Conservation (phyloP, 2,113 vertebrate genomes). For the Notarius lentiginosus region DNA sequence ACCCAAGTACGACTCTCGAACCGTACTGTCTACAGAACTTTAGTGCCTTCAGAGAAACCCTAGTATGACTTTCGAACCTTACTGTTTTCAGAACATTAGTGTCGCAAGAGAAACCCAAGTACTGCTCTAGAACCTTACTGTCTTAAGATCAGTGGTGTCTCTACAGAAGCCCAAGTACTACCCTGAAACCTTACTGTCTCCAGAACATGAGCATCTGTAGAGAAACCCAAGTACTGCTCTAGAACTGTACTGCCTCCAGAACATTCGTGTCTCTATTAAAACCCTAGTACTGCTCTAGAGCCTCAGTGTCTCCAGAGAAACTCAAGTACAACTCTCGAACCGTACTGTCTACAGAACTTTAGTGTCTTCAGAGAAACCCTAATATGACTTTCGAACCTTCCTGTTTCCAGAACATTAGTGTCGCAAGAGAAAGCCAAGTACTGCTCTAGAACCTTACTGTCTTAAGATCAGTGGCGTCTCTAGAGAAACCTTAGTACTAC, state of each 20-base stretch:
- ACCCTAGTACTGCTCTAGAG: not conserved
- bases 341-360: not conserved
- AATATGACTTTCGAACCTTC: not conserved
- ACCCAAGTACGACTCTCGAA: not conserved
- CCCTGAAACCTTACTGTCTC: not conserved
- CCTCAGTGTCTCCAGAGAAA: not conserved
- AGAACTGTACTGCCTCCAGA: not conserved
- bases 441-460: not conserved
- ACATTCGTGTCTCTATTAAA: not conserved
- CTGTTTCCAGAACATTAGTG: not conserved
- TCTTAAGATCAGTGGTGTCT: not conserved
- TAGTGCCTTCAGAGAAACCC: not conserved
- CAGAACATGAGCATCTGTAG: not conserved
- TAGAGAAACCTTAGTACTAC: too few relatives aligned
- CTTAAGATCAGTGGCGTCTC: not conserved
- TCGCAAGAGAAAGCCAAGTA: too few relatives aligned
- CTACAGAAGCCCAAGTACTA: too few relatives aligned
- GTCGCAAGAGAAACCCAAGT: not conserved
- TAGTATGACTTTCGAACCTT: not conserved
- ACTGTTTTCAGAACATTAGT: not conserved
- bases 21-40: not conserved
- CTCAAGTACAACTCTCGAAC: not conserved
- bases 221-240: not conserved
- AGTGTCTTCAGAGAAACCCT: not conserved
- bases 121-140: not conserved